phyloP scores from a whole-genome alignment of 2,888 invertebrate species.

The Ophioninae sp. region DNA sequence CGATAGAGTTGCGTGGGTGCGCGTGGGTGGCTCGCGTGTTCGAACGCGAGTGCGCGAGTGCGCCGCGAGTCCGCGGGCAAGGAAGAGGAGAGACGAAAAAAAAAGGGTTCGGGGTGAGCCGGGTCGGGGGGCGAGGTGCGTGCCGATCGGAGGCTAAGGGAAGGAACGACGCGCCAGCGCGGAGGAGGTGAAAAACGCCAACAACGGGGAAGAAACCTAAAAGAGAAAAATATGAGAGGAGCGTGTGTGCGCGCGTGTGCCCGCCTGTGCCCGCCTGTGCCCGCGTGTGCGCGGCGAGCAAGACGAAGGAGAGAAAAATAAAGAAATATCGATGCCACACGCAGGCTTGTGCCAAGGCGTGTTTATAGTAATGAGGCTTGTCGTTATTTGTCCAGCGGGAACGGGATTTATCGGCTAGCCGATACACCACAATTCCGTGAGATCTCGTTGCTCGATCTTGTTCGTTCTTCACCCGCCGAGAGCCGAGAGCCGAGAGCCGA shows the following conservation, averaged over 20 bases:
- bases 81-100: conserved; percentile 11
- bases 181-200: conserved; percentile 47
- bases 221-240: conserved; percentile 66
- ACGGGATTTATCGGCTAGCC: conserved; percentile 72
- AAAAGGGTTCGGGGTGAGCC: conserved; percentile 1
- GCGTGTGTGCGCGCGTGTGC: background rate
- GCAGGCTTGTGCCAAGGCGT: conserved; percentile 75
- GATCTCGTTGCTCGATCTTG: conserved; percentile 73
- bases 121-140: conserved; percentile 7
- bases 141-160: conserved; percentile 31
- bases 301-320: conserved; percentile 34
- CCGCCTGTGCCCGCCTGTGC: too few species aligned
- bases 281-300: conserved; percentile 34
- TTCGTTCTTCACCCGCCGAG: conserved; percentile 53
- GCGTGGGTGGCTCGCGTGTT: too few species aligned
- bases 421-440: conserved; percentile 68
- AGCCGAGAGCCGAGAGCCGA: too few species aligned
- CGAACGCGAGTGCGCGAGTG: too few species aligned
- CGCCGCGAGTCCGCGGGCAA: background rate
- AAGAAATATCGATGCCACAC: conserved; percentile 72
- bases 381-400: conserved; percentile 79
- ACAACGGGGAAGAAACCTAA: conserved; percentile 45
- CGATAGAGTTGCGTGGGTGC: too few species aligned
- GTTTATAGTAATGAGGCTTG: conserved; percentile 81
- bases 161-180: conserved; percentile 39